phyloP scores from a whole-genome alignment of 2,113 vertebrate species.

The Chionis minor region DNA sequence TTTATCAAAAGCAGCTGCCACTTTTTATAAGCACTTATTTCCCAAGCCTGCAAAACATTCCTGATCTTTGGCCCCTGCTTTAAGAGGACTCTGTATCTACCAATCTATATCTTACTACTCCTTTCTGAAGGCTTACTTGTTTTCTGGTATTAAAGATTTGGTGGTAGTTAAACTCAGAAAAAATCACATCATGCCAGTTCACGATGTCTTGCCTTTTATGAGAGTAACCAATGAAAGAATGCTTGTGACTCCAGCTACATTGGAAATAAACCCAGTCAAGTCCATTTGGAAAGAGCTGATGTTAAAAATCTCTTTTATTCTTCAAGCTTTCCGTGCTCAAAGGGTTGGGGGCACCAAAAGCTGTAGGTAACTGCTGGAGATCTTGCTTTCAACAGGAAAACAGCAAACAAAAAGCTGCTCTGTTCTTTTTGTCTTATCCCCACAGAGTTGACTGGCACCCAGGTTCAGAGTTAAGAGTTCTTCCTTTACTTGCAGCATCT shows the following conservation, averaged over 20 bases:
- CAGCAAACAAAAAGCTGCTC: neutral
- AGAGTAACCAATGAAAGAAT: neutral
- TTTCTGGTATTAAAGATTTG: neutral
- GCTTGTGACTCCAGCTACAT: neutral
- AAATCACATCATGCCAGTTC: neutral
- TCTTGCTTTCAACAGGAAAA: neutral
- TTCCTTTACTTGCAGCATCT: neutral
- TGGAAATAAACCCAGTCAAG: neutral
- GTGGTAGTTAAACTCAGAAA: neutral
- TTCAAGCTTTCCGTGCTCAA: neutral
- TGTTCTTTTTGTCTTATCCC: neutral
- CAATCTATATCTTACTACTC: neutral
- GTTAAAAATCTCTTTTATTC: neutral
- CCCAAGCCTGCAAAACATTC: neutral
- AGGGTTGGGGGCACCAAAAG: neutral
- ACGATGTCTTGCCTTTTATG: neutral
- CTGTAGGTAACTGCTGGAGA: neutral
- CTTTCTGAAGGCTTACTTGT: neutral
- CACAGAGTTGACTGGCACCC: neutral
- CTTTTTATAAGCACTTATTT: slow-evolving; percentile 13
- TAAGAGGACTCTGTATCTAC: neutral
- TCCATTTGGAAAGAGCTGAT: neutral
- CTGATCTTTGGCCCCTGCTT: neutral
- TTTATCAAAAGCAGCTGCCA: slow-evolving; percentile 1
- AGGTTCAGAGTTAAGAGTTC: neutral